Conservation (phyloP, 2,797 vertebrate species). For the Pantherophis vulpinus region DNA sequence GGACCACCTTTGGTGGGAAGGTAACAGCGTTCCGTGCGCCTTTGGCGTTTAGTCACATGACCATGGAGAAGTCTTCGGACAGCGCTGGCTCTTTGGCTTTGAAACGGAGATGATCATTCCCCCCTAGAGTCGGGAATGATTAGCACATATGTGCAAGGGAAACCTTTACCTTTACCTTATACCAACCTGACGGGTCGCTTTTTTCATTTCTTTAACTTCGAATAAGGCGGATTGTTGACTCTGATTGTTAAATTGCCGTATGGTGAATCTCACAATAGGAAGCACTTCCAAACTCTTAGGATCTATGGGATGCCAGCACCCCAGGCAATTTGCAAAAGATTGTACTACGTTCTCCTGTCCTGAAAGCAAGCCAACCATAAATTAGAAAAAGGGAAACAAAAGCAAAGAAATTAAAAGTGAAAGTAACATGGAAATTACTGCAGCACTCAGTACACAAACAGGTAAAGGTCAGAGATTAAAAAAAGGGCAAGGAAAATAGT, state of each 20-base stretch:
- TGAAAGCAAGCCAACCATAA: conserved; percentile 51
- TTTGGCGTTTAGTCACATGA: too few species aligned
- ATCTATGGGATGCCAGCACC: conserved; percentile 74
- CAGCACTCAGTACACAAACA: not conserved
- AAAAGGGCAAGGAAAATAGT: not conserved
- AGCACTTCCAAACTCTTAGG: conserved; percentile 67
- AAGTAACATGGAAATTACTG: not conserved
- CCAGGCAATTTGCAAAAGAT: conserved; percentile 65
- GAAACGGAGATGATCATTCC: too few species aligned
- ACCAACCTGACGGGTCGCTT: conserved; percentile 69
- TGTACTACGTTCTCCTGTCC: conserved; percentile 43
- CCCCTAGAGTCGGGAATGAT: too few species aligned
- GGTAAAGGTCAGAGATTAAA: not conserved
- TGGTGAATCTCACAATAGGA: conserved; percentile 66
- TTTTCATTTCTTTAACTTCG: conserved; percentile 57
- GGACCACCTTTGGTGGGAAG: too few species aligned
- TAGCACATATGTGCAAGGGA: too few species aligned
- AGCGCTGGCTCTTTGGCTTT: too few species aligned
- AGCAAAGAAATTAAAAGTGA: not conserved
- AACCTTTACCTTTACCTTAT: not conserved
- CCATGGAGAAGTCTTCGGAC: too few species aligned
- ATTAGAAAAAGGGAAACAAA: not conserved
- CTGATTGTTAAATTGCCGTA: conserved; percentile 75
- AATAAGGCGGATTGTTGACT: conserved; percentile 71
- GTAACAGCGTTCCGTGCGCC: too few species aligned